A percentile compares a stretch with the other conserved stretches of the same genome.
These are phyloP conservation scores for Graphium colonna DNA, from an alignment of 2,888 invertebrate species.

Conservation along the genomic window DNA sequence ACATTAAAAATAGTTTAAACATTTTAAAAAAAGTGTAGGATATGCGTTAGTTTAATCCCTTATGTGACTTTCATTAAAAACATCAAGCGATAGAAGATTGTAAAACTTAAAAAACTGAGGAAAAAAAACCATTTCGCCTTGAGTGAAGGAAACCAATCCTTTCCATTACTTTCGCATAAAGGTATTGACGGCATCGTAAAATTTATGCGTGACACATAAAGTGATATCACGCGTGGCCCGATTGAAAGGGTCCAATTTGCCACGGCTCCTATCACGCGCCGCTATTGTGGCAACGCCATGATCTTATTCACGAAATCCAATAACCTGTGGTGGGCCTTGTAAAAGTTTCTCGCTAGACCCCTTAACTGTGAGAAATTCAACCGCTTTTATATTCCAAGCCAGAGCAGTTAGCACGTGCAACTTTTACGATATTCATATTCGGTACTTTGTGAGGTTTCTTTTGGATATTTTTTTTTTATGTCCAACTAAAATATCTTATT, in stretches of 20 bases:
- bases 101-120: not conserved
- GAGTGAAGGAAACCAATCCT: not conserved
- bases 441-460: conserved; percentile 1
- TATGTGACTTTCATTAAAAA: too few species aligned
- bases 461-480: too few species aligned
- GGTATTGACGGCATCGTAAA: conserved; percentile 11
- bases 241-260: conserved; percentile 23
- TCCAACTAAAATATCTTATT: too few species aligned
- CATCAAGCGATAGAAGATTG: not conserved
- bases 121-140: not conserved
- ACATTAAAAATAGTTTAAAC: too few species aligned
- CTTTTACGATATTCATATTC: conserved; percentile 1
- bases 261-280: conserved; percentile 19
- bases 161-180: conserved; percentile 12
- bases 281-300: conserved; percentile 21
- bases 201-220: conserved; percentile 16
- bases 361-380: not conserved
- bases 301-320: conserved; percentile 23
- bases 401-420: conserved; percentile 7
- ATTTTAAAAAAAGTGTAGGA: too few species aligned
- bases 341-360: conserved; percentile 3
- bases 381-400: not conserved
- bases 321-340: conserved; percentile 14
- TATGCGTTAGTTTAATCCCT: too few species aligned
- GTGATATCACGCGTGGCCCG: conserved; percentile 14